Conservation (phyloP, 2,113 vertebrate genomes). For the Uria lomvia region DNA sequence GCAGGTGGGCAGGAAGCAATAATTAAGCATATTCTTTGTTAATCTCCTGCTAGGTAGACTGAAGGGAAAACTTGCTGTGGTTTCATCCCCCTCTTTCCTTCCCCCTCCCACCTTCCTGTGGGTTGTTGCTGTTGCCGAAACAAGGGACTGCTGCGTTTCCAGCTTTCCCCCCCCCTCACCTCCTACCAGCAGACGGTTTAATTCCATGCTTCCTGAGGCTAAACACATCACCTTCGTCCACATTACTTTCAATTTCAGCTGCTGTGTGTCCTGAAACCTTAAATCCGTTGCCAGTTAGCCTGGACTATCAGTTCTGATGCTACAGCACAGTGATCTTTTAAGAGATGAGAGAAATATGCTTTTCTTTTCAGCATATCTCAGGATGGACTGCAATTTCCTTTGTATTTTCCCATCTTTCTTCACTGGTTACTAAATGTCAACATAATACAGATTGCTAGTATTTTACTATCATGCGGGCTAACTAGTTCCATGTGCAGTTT, state of each 20-base stretch:
- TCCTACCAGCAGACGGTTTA: conserved; percentile 18
- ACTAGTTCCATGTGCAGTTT: not conserved
- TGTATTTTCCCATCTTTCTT: conserved; percentile 3
- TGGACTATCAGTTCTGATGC: not conserved
- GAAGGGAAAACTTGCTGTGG: conserved; percentile 37
- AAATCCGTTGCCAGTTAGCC: not conserved
- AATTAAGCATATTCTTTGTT: conserved; percentile 54
- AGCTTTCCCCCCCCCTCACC: not conserved
- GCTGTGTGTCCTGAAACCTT: not conserved
- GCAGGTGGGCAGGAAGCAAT: conserved; percentile 60
- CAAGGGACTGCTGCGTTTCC: not conserved
- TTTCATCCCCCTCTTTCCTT: not conserved
- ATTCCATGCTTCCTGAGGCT: conserved; percentile 22
- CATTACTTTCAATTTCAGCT: conserved; percentile 28
- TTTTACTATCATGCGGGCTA: conserved; percentile 10
- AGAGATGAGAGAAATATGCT: not conserved
- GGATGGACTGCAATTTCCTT: not conserved
- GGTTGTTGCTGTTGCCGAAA: not conserved
- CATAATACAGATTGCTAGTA: not conserved
- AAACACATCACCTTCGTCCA: conserved; percentile 15
- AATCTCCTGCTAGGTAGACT: conserved; percentile 44
- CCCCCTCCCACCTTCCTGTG: not conserved
- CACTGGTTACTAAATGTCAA: conserved; percentile 16
- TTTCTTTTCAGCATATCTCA: not conserved
- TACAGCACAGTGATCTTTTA: not conserved